Percentiles rank a stretch among this genome's conserved stretches.
phyloP scores from a whole-genome alignment of 2,888 invertebrate genomes.

The Helobdella robusta region DNA sequence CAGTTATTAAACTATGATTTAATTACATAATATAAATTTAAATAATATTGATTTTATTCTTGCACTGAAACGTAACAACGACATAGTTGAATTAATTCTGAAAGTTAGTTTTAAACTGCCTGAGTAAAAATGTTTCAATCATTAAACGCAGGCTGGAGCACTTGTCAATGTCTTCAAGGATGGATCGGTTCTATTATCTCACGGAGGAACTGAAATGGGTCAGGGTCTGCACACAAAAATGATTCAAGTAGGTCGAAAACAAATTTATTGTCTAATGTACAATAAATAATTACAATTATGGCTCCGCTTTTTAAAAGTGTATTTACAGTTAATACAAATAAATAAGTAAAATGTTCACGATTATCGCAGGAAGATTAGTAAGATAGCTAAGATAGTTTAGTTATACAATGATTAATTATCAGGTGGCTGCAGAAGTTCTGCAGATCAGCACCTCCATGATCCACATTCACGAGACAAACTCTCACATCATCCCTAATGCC shows the following conservation, averaged over 20 bases:
- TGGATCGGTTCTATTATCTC: constrained; percentile 75
- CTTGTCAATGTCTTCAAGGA: constrained; percentile 63
- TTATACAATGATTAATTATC: too few species aligned
- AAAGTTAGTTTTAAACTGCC: neutral
- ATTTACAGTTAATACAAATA: too few species aligned
- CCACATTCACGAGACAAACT: constrained; percentile 43
- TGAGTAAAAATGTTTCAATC: constrained; percentile 2
- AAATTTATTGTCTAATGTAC: neutral
- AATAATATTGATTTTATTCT: too few species aligned
- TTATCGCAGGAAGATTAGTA: too few species aligned
- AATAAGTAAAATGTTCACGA: too few species aligned
- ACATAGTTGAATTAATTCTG: too few species aligned
- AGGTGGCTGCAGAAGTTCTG: constrained; percentile 45
- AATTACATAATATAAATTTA: too few species aligned
- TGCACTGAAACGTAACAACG: too few species aligned
- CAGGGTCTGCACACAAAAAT: constrained; percentile 92
- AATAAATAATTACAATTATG: neutral
- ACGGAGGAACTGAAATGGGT: constrained; percentile 88
- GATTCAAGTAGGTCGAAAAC: constrained; percentile 59
- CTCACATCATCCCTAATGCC: constrained; percentile 45
- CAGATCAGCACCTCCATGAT: constrained; percentile 40
- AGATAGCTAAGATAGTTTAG: too few species aligned
- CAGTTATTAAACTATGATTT: too few species aligned
- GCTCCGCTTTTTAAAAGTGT: too few species aligned
- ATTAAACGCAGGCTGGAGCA: constrained; percentile 60